Evolutionary conservation across 2,797 vertebrate genomes (phyloP), one percentile per base, ranked within the genome.

Genomic region (Lagorchestes hirsutus): DNA sequence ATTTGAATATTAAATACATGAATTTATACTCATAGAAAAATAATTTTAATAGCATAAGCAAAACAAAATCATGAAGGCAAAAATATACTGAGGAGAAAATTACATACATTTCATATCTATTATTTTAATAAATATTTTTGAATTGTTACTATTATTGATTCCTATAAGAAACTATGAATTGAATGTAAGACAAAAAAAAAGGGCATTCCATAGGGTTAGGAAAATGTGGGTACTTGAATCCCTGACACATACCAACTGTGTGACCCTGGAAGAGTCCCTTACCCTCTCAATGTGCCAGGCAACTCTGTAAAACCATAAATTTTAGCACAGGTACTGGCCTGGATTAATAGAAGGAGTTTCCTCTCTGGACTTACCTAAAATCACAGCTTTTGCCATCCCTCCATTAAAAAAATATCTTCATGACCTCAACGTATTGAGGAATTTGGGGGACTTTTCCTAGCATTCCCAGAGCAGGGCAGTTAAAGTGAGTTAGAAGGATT

Each of bases 391-490:
- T 46, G 22, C 40, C 40, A 46, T 87, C n/a, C 18, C 67, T 82
- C n/a, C 8, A 8, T n/a, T 10, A 18, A n/a, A n/a, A 74, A 82
- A 82, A 46, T 27, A 22, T 82, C 27, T 87, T 87, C 10, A 87
- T 12, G 9, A 27, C 24, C 24, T 87, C 74, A 50, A 12, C 22
- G 2, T 87, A 1, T 46, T 87, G 74, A 10, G 10, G 74, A 46
- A 3, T 87, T 87, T 87, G 40, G 40, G 9, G 22, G 40, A 87
- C 74, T 87, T 87, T 10, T 87, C 22, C 40, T 40, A 27, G 24
- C 40, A 46, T 12, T 3, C 24, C 40, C 1, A 0, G 3, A 2
- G 5, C 6, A 0, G 31, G 1, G 13, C 18, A 46, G 40, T 0
- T 50, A 50, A 50, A 24, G 24, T 50, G 24, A 87, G 74, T 87